Evolutionary conservation across 1,140 invertebrate species (phyloP), one percentile per base, ranked within the genome.

Genomic region (Wiebesia pumilae): DNA sequence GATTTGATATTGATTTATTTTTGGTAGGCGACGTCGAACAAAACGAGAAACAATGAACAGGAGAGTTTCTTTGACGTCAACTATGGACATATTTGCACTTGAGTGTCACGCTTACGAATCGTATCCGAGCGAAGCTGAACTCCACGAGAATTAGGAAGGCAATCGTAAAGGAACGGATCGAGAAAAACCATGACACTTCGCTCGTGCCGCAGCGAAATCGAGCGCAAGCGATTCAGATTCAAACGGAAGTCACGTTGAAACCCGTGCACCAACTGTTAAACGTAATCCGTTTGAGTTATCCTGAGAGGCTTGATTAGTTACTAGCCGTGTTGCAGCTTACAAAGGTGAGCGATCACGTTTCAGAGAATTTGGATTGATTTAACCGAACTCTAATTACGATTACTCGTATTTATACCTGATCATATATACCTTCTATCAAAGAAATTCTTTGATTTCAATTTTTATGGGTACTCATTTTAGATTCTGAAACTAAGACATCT

Each of bases 151-250:
- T 69, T 33, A 71, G 40, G 27, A 62, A 33, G 58, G 7, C 79
- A 54, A 16, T 43, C 19, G 33, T 35, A 14, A 88, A 82, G 51
- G 21, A 84, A 21, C 51, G 33, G 47, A 83, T 3, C 35, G 40
- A n/a, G 78, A 35, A 38, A 85, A 86, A 78, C 47, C 78, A 86
- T 86, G 80, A 86, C 35, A 82, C 79, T 65, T 75, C 73, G 80
- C 54, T 86, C 54, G 71, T 83, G 79, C 54, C 80, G 69, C 51
- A 43, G 58, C 35, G 85, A 86, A 82, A 86, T 82, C n/a, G 81
- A 86, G 69, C 69, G 80, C n/a, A 86, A 86, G 69, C 69, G 80
- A 27, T 83, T 86, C 71, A 81, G 80, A 33, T 86, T 86, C 69
- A 86, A 82, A 80, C 85, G 85, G 0, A 82, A 82, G 69, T 58